phyloP scores from a whole-genome alignment of 2,888 invertebrate species.

The Drosophila eohydei region DNA sequence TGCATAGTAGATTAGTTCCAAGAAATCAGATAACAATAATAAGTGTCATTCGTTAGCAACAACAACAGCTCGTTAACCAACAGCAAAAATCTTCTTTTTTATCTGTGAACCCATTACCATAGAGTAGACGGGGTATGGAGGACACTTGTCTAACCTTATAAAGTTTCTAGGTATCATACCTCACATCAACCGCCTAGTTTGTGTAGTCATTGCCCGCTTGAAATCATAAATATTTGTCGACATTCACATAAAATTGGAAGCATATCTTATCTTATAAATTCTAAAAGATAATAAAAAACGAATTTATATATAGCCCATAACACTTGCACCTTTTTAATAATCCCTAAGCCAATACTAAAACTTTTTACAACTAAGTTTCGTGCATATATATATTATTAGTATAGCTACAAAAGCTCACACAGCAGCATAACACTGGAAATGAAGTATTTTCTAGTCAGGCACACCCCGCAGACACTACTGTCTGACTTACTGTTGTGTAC shows the following conservation, averaged over 20 bases:
- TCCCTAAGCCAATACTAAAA: neutral
- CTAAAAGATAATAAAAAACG: too few relatives aligned
- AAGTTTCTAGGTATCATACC: neutral
- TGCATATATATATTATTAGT: neutral
- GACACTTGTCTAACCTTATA: neutral
- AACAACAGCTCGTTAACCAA: slow-evolving; percentile 20
- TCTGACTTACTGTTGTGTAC: neutral
- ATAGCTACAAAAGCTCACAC: neutral
- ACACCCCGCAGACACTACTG: neutral
- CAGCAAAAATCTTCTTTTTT: neutral
- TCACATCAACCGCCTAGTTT: neutral
- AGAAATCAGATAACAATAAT: slow-evolving; percentile 46
- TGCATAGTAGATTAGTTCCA: slow-evolving; percentile 36
- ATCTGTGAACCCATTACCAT: neutral
- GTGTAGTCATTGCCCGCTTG: neutral
- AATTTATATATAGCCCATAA: too few relatives aligned
- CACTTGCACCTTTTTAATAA: neutral
- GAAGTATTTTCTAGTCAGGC: neutral
- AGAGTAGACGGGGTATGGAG: neutral
- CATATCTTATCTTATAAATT: too few relatives aligned
- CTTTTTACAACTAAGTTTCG: neutral
- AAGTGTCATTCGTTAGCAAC: slow-evolving; percentile 14
- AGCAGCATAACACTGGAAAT: neutral
- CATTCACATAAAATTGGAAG: too few relatives aligned
- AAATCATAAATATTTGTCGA: neutral